Evolutionary conservation across 2,113 vertebrate species (phyloP).

Genomic region (Macaca nemestrina): DNA sequence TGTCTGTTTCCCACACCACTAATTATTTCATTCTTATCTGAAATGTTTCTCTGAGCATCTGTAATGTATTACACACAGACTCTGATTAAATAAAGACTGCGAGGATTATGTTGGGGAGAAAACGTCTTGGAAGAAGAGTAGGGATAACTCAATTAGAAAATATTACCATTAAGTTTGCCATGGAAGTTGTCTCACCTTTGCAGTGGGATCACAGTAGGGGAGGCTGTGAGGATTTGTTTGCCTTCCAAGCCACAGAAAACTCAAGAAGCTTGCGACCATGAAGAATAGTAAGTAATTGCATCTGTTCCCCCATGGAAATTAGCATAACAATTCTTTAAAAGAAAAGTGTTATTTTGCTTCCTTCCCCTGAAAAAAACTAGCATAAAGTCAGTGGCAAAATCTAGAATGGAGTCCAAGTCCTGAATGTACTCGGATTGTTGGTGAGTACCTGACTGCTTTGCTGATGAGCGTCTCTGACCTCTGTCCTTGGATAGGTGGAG

Average conservation of each 20-base stretch:
- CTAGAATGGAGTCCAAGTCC: not conserved
- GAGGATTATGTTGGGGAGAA: not conserved
- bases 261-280: not conserved
- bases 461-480: not conserved
- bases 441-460: not conserved
- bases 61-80: not conserved
- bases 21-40: not conserved
- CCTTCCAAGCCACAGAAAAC: not conserved
- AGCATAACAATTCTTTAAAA: not conserved
- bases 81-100: not conserved
- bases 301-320: not conserved
- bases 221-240: not conserved
- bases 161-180: not conserved
- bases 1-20: not conserved
- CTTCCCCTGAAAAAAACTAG: not conserved
- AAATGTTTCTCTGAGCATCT: not conserved
- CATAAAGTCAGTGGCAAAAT: not conserved
- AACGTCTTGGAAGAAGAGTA: not conserved
- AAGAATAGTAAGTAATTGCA: not conserved
- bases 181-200: not conserved
- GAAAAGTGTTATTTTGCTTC: no score
- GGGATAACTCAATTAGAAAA: not conserved
- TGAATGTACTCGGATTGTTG: not conserved
- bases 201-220: not conserved
- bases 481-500: no score